Evolutionary conservation across 1,140 invertebrate genomes (phyloP), one percentile per base, ranked within the genome.

Genomic region (Dendrolimus kikuchii): DNA sequence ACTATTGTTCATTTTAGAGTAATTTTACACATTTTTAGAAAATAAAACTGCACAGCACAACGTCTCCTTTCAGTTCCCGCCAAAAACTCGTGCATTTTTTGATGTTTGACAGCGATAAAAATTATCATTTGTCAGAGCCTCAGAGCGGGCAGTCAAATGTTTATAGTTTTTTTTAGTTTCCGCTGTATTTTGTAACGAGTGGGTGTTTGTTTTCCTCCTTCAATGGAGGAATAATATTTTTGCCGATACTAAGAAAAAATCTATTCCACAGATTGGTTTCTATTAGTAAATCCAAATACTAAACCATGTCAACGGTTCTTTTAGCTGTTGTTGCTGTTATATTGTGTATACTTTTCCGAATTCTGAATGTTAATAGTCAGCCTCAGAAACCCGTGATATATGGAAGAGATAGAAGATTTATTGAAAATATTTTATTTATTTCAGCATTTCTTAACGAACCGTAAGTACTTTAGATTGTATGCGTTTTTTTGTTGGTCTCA

Each of bases 331-430:
- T 95, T 59, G 94, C 93, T 49, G 92, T 95, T 38, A 92, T 95
- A 61, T 81, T 95, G 49, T 94, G 93, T 79, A 90, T 95, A 59
- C 88, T 96, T 51, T 94, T 95, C 74, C 89, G 94, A 74, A 92
- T 96, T 69, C 85, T 96, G 43, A 95, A 96, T 81, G 92, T 96
- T 46, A 93, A 93, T 75, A 94, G 93, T 66, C 90, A 93, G 68
- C 90, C 95, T 0, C 89, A 92, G 55, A 92, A 91, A 77, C 94
- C 95, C 10, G 82, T 89, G 49, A 88, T 96, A 38, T 92, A 91
- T 71, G 94, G 92, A 75, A 90, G 91, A 61, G 93, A 95, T 81
- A 88, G 90, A 57, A 89, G 89, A 52, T 95, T 96, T 81, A 87
- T 95, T 8, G 90, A 94, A 60, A 92, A 91, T 44, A 89, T 96